A percentile compares a stretch with the other conserved stretches of the same genome.
Evolutionary conservation across 2,888 invertebrate genomes (phyloP).

Genomic region (Morpho deidamia): DNA sequence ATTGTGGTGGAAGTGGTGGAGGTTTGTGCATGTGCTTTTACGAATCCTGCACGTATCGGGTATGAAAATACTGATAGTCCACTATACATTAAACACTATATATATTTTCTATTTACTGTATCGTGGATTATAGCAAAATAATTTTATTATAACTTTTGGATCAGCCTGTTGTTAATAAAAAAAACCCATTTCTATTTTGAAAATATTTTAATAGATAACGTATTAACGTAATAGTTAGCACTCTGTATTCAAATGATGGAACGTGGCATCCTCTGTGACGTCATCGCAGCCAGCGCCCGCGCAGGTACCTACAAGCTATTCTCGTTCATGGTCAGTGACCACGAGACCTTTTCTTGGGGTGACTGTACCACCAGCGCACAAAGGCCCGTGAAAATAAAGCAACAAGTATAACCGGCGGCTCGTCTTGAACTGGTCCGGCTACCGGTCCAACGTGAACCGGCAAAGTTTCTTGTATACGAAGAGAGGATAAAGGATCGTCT

Average conservation of each 20-base stretch:
- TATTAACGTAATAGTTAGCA: not conserved
- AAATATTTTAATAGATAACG: no score
- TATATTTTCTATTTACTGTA: no score
- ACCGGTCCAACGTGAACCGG: slow-evolving; percentile 44
- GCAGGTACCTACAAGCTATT: slow-evolving; percentile 65
- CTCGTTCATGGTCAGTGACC: slow-evolving; percentile 74
- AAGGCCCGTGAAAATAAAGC: slow-evolving; percentile 34
- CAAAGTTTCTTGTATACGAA: slow-evolving; percentile 40
- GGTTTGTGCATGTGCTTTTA: no score
- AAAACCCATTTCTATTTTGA: no score
- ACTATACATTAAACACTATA: no score
- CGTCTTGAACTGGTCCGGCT: slow-evolving; percentile 37
- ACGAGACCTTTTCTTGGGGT: slow-evolving; percentile 71
- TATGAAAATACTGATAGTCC: no score
- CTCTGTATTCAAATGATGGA: slow-evolving; percentile 12
- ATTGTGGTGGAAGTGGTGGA: no score
- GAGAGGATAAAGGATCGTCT: slow-evolving; percentile 48
- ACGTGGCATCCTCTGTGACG: slow-evolving; percentile 42
- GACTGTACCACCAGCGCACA: slow-evolving; percentile 60
- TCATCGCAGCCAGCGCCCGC: slow-evolving; percentile 48
- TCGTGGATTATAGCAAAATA: no score
- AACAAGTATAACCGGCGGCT: slow-evolving; percentile 32
- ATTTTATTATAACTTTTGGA: no score
- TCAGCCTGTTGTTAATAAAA: no score
- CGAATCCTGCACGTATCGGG: no score